Evolutionary conservation across 2,113 vertebrate species (phyloP).

Genomic region (Nothoprocta perdicaria): DNA sequence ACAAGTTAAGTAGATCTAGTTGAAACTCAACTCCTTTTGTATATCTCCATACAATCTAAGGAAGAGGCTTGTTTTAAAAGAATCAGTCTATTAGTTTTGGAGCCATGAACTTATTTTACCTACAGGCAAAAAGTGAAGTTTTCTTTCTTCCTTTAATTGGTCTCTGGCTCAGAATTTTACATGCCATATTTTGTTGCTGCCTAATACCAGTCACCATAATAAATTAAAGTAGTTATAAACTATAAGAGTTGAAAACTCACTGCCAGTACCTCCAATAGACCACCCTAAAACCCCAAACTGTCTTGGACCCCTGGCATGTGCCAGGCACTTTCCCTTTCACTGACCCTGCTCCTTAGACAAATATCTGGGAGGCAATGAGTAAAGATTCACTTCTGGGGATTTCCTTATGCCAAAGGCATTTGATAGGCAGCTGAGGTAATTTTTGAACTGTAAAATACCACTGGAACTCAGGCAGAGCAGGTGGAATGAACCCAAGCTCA

Average conservation of each 20-base stretch:
- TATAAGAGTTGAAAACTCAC: background rate
- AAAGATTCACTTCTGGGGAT: conserved; percentile 24
- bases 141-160: background rate
- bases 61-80: background rate
- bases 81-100: background rate
- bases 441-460: background rate
- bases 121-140: background rate
- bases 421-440: background rate
- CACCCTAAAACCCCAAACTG: background rate
- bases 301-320: background rate
- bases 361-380: background rate
- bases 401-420: background rate
- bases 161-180: background rate
- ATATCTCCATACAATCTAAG: background rate
- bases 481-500: conserved; percentile 23
- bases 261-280: background rate
- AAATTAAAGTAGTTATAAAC: background rate
- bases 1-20: background rate
- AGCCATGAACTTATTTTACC: conserved; percentile 4
- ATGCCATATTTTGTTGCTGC: background rate
- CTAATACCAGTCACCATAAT: background rate
- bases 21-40: background rate
- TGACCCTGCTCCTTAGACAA: background rate
- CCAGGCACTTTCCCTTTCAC: background rate
- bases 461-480: background rate